These are phyloP conservation scores for Lates japonicus DNA, from an alignment of 2,797 vertebrate species.

Conservation along the genomic window DNA sequence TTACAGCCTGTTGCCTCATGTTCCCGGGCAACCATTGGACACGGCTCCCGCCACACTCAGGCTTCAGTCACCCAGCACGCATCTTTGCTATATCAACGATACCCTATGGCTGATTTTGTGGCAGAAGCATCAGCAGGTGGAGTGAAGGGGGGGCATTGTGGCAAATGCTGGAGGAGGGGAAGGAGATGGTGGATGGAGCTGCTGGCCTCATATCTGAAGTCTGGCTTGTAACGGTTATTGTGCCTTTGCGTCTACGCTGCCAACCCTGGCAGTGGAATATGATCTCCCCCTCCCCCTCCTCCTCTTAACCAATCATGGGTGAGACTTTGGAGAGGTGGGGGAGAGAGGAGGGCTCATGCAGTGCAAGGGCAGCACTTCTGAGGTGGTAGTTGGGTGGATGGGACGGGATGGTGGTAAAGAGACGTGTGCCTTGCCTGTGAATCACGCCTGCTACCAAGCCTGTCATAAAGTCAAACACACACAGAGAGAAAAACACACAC, in stretches of 20 bases:
- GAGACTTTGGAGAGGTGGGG: slow-evolving; percentile 70
- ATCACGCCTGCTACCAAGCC: no score
- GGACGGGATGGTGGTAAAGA: slow-evolving; percentile 44
- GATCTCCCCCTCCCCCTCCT: slow-evolving; percentile 56
- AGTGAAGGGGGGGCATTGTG: no score
- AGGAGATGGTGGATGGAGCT: slow-evolving; percentile 41
- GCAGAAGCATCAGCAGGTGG: slow-evolving; percentile 60
- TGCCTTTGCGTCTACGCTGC: slow-evolving; percentile 69
- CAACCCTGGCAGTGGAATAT: slow-evolving; percentile 71
- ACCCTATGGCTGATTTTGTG: slow-evolving; percentile 34
- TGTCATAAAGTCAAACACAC: no score
- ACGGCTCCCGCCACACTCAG: slow-evolving; percentile 49
- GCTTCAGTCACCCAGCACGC: slow-evolving; percentile 50
- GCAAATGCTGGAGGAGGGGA: no score
- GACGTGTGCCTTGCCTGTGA: slow-evolving; percentile 79
- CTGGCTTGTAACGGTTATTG: slow-evolving; percentile 62
- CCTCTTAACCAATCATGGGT: slow-evolving; percentile 72
- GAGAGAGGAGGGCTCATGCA: slow-evolving; percentile 58
- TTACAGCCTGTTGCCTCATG: slow-evolving; percentile 86
- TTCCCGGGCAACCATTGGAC: slow-evolving; percentile 76
- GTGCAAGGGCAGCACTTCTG: slow-evolving; percentile 85
- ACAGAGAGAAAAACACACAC: no score
- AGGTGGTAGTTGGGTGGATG: slow-evolving; percentile 53
- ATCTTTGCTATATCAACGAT: slow-evolving; percentile 51
- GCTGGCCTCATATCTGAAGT: slow-evolving; percentile 68